Percentiles rank a stretch among this genome's conserved stretches.
phyloP scores from a whole-genome alignment of 2,113 vertebrate species.

The Prunella himalayana region DNA sequence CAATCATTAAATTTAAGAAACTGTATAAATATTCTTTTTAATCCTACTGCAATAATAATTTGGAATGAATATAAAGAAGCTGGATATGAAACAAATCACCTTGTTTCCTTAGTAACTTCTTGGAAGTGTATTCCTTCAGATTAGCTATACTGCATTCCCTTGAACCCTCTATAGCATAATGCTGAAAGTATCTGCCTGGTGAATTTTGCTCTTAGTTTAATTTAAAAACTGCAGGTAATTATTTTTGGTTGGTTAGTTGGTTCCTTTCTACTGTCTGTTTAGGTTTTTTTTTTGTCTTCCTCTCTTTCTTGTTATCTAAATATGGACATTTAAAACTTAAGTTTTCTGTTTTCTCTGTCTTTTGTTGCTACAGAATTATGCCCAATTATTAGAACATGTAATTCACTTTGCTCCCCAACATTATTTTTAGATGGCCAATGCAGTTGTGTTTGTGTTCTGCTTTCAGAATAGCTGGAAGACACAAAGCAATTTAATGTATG shows the following conservation, averaged over 20 bases:
- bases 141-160: not conserved
- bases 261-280: not conserved
- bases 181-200: not conserved
- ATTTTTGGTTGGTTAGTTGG: not conserved
- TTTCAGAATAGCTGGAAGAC: not conserved
- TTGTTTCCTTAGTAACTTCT: not conserved
- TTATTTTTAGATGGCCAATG: not conserved
- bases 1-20: not conserved
- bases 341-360: not conserved
- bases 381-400: constrained; percentile 16
- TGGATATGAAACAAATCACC: not conserved
- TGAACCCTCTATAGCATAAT: not conserved
- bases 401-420: constrained; percentile 17
- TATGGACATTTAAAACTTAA: not conserved
- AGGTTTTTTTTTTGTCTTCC: not conserved
- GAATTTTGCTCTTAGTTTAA: not conserved
- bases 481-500: not conserved
- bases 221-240: not conserved
- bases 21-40: not conserved
- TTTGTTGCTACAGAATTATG: not conserved
- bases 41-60: not conserved
- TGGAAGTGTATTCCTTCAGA: not conserved
- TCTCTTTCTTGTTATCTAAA: not conserved
- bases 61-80: not conserved
- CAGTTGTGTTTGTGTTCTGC: not conserved